Conservation (phyloP, 2,113 vertebrate species). For the Hippocampus abdominalis region DNA sequence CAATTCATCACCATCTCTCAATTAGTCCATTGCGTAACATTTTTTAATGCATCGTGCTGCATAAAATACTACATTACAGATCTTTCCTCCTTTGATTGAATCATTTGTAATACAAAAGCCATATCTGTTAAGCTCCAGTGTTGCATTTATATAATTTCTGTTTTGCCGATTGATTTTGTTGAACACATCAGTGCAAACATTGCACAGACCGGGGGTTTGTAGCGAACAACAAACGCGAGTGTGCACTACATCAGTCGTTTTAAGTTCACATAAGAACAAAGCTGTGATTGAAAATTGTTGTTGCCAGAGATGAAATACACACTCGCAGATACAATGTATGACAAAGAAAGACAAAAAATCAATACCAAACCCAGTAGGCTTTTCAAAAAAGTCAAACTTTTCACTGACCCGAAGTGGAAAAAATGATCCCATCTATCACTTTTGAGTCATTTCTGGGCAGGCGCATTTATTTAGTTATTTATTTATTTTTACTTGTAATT, state of each 20-base stretch:
- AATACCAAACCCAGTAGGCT: slow-evolving; percentile 6
- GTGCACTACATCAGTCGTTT: neutral
- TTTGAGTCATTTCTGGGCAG: slow-evolving; percentile 1
- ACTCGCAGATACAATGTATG: neutral
- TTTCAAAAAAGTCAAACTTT: neutral
- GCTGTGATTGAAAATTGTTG: slow-evolving; percentile 4
- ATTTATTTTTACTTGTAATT: neutral
- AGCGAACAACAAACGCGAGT: neutral
- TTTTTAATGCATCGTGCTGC: no score
- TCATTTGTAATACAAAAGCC: neutral
- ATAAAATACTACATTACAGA: neutral
- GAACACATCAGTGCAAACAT: neutral
- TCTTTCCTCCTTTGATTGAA: neutral
- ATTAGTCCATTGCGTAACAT: neutral
- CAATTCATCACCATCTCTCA: neutral
- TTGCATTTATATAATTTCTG: neutral
- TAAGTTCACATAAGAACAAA: slow-evolving; percentile 3
- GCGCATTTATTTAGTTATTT: no score
- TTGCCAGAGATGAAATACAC: neutral
- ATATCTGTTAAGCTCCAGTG: neutral
- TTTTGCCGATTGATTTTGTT: neutral
- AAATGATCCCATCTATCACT: neutral
- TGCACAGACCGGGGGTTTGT: neutral
- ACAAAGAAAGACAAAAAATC: slow-evolving; percentile 1
- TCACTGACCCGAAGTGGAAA: neutral